Evolutionary conservation across 2,113 vertebrate genomes (phyloP).

Genomic region (Bufo bufo): DNA sequence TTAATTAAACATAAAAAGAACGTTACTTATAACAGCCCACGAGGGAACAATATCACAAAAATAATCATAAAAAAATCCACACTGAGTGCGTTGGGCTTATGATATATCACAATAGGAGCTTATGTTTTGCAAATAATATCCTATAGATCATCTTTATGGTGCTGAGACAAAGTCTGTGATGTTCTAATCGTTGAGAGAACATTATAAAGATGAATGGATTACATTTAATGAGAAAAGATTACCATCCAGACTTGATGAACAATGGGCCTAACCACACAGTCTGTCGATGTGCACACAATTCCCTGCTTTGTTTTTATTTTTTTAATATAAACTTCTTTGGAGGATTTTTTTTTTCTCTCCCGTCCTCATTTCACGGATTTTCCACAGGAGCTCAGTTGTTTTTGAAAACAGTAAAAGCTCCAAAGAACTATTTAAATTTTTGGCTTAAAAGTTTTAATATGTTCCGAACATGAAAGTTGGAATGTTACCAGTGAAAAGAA

Average conservation of each 20-base stretch:
- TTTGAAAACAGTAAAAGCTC: neutral
- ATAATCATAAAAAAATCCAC: neutral
- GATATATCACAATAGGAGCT: slow-evolving; percentile 38
- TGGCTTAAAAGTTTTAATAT: neutral
- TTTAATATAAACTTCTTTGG: neutral
- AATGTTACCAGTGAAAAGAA: neutral
- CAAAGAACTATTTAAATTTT: neutral
- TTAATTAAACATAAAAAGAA: slow-evolving; percentile 51
- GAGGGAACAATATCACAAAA: slow-evolving; percentile 32
- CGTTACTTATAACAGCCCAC: slow-evolving; percentile 42
- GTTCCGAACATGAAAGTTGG: neutral
- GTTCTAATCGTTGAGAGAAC: slow-evolving; percentile 49
- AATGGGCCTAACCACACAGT: slow-evolving; percentile 47
- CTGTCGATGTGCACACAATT: slow-evolving; percentile 24
- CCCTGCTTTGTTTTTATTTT: slow-evolving; percentile 23
- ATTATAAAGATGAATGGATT: slow-evolving; percentile 57
- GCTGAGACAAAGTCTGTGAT: slow-evolving; percentile 50
- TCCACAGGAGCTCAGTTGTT: neutral
- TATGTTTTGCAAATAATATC: slow-evolving; percentile 48
- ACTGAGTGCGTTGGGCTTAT: slow-evolving; percentile 1
- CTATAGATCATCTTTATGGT: slow-evolving; percentile 57
- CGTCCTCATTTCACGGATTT: neutral
- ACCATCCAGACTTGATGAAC: slow-evolving; percentile 51
- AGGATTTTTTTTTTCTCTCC: neutral
- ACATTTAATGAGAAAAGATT: slow-evolving; percentile 56